Conservation (phyloP, 2,113 vertebrate species). For the Brachirus orientalis region DNA sequence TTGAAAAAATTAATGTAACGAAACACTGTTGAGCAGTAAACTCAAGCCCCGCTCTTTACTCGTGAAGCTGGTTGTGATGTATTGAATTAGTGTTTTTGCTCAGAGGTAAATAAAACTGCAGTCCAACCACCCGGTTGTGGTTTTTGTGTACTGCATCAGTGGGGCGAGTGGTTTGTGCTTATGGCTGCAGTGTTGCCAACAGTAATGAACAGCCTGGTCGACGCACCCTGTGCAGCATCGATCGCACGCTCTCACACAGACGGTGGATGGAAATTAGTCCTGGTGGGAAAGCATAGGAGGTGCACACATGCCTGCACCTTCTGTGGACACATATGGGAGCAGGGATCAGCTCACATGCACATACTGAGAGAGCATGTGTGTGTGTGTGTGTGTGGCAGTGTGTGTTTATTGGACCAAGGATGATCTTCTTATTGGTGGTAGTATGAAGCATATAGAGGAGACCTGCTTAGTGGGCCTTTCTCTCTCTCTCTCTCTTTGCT, state of each 20-base stretch:
- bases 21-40: constrained; percentile 2
- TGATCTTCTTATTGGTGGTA: constrained; percentile 74
- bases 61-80: not conserved
- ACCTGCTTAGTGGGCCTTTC: constrained; percentile 33
- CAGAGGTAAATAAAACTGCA: constrained; percentile 17
- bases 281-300: constrained; percentile 58
- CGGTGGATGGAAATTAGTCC: constrained; percentile 71
- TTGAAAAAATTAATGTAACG: constrained; percentile 36
- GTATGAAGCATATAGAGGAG: constrained; percentile 65
- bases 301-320: constrained; percentile 70
- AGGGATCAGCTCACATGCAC: constrained; percentile 60
- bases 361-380: constrained; percentile 46
- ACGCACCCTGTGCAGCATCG: constrained; percentile 54
- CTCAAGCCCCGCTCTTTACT: not conserved
- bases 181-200: constrained; percentile 48
- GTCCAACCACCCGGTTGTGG: constrained; percentile 9
- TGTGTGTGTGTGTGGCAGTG: constrained; percentile 1
- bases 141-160: constrained; percentile 41
- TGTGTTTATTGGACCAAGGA: constrained; percentile 51
- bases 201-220: constrained; percentile 71
- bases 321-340: constrained; percentile 72
- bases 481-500: constrained; percentile 21
- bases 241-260: constrained; percentile 67
- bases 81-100: constrained; percentile 7
- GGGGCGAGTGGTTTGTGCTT: constrained; percentile 58